phyloP scores from a whole-genome alignment of 1,140 invertebrate genomes.

The Tyrophagus putrescentiae region DNA sequence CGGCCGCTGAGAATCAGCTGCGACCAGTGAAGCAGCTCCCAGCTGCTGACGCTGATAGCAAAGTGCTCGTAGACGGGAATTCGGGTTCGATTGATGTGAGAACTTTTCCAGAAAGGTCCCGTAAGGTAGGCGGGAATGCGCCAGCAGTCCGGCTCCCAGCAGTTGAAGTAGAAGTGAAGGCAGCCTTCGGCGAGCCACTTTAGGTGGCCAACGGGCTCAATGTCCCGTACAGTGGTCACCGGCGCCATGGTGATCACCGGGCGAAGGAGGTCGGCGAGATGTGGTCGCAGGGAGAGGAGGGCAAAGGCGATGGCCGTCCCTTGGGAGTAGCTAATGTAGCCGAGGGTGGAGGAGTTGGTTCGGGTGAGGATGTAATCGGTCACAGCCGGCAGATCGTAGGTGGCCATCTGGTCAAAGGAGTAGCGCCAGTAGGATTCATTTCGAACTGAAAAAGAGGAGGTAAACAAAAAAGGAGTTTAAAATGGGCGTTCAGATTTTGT shows the following conservation, averaged over 20 bases:
- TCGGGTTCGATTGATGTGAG: slow-evolving; percentile 40
- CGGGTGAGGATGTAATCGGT: slow-evolving; percentile 35
- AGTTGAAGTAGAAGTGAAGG: too few species aligned
- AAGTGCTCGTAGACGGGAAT: slow-evolving; percentile 58
- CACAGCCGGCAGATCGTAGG: slow-evolving; percentile 38
- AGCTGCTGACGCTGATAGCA: slow-evolving; percentile 64
- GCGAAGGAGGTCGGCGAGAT: slow-evolving; percentile 45
- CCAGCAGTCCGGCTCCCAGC: neutral
- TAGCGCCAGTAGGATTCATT: slow-evolving; percentile 35
- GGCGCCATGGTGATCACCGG: slow-evolving; percentile 51
- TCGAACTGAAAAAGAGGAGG: too few species aligned
- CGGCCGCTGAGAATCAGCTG: slow-evolving; percentile 29
- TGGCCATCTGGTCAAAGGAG: slow-evolving; percentile 32
- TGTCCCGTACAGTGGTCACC: slow-evolving; percentile 49
- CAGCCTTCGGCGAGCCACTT: too few species aligned
- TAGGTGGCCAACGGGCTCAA: slow-evolving; percentile 34
- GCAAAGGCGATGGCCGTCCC: slow-evolving; percentile 38
- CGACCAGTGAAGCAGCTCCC: slow-evolving; percentile 48
- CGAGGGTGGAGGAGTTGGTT: slow-evolving; percentile 38
- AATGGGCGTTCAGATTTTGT: too few species aligned
- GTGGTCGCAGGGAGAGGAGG: slow-evolving; percentile 37
- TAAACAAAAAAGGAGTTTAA: too few species aligned
- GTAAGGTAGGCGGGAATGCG: neutral
- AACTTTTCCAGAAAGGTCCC: slow-evolving; percentile 2
- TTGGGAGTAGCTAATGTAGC: slow-evolving; percentile 41